Evolutionary conservation across 2,888 invertebrate genomes (phyloP), one percentile per base, ranked within the genome.

Genomic region (Noctuana brunneofusca): DNA sequence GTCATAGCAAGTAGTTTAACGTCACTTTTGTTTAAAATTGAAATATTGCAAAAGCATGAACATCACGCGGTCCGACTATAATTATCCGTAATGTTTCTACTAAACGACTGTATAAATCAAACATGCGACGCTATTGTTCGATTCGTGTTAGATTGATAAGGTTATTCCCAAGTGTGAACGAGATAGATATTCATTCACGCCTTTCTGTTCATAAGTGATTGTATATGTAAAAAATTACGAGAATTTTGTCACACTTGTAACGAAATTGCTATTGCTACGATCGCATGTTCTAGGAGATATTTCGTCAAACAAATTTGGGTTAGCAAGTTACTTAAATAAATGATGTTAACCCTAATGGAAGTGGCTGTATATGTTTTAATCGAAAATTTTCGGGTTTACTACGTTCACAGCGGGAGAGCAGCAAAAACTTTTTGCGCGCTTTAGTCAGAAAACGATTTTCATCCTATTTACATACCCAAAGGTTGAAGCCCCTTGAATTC

Each of bases 41-140:
- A 30, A 58, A 62, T 49, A 59, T 49, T 38, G 64, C 69, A 65
- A 84, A 87, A 87, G 84, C 73, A 81, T 79, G 80, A 86, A 89
- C 69, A 76, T 72, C 66, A 68, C 65, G 69, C 70, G 75, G 80
- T 87, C 86, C 75, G 68, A 69, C 83, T 89, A 89, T 89, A 89
- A 89, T 90, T 90, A 90, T 86, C 86, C 84, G 84, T 89, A 90
- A 91, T 90, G 89, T 87, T 90, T 86, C 86, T 87, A 89, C 91
- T 90, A 90, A 91, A 89, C 90, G 91, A 88, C 84, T 89, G 85
- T 87, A 89, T 90, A 91, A 91, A 91, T 91, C 91, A 90, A 89
- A 91, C 88, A 89, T 86, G 89, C 86, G 88, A 86, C 81, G 85
- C 90, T 91, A 88, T 90, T 90, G 89, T 91, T 91, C 89, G 91